Percentiles rank a stretch among this genome's conserved stretches.
These are phyloP conservation scores for Ptilodon capucinus DNA, from an alignment of 2,888 invertebrate genomes.

Conservation along the genomic window DNA sequence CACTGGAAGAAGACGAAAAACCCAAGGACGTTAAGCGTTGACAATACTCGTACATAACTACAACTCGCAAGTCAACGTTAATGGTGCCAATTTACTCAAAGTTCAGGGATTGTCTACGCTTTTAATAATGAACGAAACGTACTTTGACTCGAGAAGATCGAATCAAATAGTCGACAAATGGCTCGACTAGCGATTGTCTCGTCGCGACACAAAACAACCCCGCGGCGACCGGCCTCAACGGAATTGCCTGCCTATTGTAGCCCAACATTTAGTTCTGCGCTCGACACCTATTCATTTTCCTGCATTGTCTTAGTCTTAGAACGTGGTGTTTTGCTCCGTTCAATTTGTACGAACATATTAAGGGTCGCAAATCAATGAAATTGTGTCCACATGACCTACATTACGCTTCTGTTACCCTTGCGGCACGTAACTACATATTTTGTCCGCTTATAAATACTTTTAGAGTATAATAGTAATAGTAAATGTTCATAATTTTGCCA, in stretches of 20 bases:
- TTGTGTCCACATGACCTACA: neutral
- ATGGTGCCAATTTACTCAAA: neutral
- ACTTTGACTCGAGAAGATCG: neutral
- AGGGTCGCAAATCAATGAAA: neutral
- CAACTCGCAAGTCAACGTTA: too few relatives aligned
- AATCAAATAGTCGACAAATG: neutral
- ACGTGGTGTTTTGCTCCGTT: constrained; percentile 49
- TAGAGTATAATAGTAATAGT: neutral
- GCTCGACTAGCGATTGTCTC: neutral
- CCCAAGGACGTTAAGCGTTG: too few relatives aligned
- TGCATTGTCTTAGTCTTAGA: constrained; percentile 55
- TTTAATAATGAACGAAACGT: neutral
- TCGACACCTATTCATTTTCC: constrained; percentile 72
- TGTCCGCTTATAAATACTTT: too few relatives aligned
- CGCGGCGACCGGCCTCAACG: constrained; percentile 17
- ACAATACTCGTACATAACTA: too few relatives aligned
- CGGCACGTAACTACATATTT: too few relatives aligned
- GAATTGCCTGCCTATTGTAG: constrained; percentile 50
- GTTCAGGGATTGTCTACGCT: neutral
- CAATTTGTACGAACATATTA: constrained; percentile 19
- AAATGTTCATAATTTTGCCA: constrained; percentile 22
- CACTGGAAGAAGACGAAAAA: too few relatives aligned
- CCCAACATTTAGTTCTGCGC: constrained; percentile 68
- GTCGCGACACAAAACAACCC: constrained; percentile 19
- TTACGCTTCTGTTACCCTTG: neutral